Evolutionary conservation across 2,113 vertebrate genomes (phyloP).

Genomic region (Paratilapia polleni): DNA sequence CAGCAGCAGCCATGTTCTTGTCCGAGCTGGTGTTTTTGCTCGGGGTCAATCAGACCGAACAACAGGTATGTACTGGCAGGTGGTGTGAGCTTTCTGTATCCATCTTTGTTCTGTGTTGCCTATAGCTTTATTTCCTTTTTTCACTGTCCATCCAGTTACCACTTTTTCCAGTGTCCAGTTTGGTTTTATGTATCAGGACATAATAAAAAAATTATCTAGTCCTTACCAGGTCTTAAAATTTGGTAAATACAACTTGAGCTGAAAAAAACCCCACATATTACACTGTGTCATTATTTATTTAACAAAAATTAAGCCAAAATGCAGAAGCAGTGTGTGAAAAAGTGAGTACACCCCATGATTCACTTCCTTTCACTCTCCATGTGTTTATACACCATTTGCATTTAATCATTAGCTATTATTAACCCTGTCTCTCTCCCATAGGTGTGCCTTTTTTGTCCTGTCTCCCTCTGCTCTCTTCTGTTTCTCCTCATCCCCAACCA

Average conservation of each 20-base stretch:
- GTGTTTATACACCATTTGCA: too few relatives aligned
- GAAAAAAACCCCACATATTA: too few relatives aligned
- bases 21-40: constrained; percentile 94
- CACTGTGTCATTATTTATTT: background rate
- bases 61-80: constrained; percentile 84
- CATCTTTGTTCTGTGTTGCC: background rate
- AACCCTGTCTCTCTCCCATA: too few relatives aligned
- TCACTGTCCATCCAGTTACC: background rate
- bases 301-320: background rate
- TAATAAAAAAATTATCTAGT: background rate
- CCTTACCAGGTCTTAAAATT: too few relatives aligned
- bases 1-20: constrained; percentile 89
- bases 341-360: too few relatives aligned
- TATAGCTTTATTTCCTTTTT: background rate
- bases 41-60: constrained; percentile 94
- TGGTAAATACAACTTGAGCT: background rate
- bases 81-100: background rate
- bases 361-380: too few relatives aligned
- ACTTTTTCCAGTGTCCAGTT: background rate
- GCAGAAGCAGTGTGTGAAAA: background rate
- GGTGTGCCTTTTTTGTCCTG: too few relatives aligned
- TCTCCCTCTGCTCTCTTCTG: too few relatives aligned
- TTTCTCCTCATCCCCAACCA: too few relatives aligned
- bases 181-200: background rate
- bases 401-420: too few relatives aligned